A percentile compares a stretch with the other conserved stretches of the same genome.
phyloP scores from a whole-genome alignment of 2,888 invertebrate genomes.

The Trissolcus brochymenae region DNA sequence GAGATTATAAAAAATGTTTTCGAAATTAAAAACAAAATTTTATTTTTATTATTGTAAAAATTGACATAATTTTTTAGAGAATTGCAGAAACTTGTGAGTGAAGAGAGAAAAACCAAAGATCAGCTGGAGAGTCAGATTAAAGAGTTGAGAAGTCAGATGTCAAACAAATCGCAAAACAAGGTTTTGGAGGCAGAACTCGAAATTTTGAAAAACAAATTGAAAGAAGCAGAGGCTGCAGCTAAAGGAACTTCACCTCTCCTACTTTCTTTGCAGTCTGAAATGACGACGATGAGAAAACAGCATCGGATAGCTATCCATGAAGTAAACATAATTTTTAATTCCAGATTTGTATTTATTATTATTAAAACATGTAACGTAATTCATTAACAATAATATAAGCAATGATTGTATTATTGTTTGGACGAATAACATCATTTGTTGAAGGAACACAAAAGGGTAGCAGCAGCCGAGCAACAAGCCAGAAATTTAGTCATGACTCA shows the following conservation, averaged over 20 bases:
- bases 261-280: conserved; percentile 84
- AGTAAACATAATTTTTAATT: conserved; percentile 72
- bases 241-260: conserved; percentile 81
- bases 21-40: no score
- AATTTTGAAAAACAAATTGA: conserved; percentile 81
- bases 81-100: conserved; percentile 85
- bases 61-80: conserved; percentile 78
- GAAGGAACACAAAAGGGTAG: conserved; percentile 84
- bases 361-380: conserved; percentile 19
- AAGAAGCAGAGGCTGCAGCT: conserved; percentile 81
- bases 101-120: conserved; percentile 86
- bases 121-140: conserved; percentile 83
- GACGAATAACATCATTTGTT: not conserved
- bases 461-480: conserved; percentile 85
- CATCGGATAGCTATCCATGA: conserved; percentile 83
- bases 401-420: conserved; percentile 1
- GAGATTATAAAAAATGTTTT: conserved; percentile 57
- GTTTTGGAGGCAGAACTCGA: conserved; percentile 82
- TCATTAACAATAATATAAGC: not conserved
- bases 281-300: conserved; percentile 84
- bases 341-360: no score
- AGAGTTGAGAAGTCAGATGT: conserved; percentile 77
- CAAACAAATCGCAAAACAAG: conserved; percentile 73
- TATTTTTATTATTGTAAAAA: not conserved
- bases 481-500: conserved; percentile 83